phyloP scores from a whole-genome alignment of 2,888 invertebrate species.

The Gnatocerus cornutus region DNA sequence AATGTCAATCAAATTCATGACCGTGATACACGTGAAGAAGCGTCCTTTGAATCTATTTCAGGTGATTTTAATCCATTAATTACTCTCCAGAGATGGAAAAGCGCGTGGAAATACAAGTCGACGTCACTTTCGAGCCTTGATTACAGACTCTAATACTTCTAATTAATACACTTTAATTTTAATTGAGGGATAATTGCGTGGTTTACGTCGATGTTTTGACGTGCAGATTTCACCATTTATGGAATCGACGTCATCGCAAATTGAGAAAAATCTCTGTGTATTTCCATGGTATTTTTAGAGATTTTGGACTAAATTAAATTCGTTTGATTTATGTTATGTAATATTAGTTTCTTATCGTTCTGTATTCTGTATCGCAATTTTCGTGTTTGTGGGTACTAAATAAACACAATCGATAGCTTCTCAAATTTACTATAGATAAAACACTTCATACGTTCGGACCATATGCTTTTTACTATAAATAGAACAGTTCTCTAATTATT shows the following conservation, averaged over 20 bases:
- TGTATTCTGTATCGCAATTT: constrained; percentile 48
- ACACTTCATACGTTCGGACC: constrained; percentile 28
- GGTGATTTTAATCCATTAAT: constrained; percentile 4
- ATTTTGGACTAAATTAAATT: too few species aligned
- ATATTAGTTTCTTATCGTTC: constrained; percentile 39
- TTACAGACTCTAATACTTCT: not conserved
- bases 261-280: not conserved
- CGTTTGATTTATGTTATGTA: constrained; percentile 47
- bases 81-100: too few species aligned
- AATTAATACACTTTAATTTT: not conserved
- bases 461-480: constrained; percentile 49
- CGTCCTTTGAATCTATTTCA: constrained; percentile 25
- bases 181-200: constrained; percentile 10
- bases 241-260: not conserved
- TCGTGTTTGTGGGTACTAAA: constrained; percentile 30
- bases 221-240: not conserved
- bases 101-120: not conserved
- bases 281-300: not conserved
- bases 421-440: constrained; percentile 49
- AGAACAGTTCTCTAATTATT: constrained; percentile 45
- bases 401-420: constrained; percentile 44
- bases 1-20: constrained; percentile 28
- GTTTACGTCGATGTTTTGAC: constrained; percentile 8
- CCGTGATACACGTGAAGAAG: constrained; percentile 31
- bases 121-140: constrained; percentile 25